phyloP scores from a whole-genome alignment of 2,797 vertebrate species.

The Smutsia temminckii region DNA sequence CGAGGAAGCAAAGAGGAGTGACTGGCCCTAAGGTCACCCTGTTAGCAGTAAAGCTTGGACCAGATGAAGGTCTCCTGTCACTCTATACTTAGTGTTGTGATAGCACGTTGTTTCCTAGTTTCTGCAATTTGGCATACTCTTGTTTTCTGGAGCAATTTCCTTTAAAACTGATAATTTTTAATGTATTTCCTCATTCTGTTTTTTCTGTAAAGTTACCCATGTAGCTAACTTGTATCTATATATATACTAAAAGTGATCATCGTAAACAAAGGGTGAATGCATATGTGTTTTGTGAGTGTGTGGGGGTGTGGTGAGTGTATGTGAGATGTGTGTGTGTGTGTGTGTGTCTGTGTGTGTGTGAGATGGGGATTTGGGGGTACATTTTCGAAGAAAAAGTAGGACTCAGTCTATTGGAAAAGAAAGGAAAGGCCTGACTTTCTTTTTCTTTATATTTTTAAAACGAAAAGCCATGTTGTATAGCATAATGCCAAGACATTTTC shows the following conservation, averaged over 20 bases:
- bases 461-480: not conserved
- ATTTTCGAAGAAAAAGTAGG: constrained; percentile 36
- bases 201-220: constrained; percentile 7
- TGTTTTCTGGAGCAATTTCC: not conserved
- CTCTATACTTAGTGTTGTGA: not conserved
- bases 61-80: not conserved
- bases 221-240: not conserved
- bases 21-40: not conserved
- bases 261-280: not conserved
- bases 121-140: not conserved
- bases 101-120: not conserved
- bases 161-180: not conserved
- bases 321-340: not conserved
- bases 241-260: not conserved
- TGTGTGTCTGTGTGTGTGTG: not conserved
- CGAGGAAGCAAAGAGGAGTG: not conserved
- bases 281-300: too few relatives aligned
- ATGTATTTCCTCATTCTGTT: not conserved
- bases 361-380: not conserved
- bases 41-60: not conserved
- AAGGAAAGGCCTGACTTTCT: not conserved
- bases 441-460: constrained; percentile 19
- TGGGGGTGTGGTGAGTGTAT: not conserved
- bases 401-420: not conserved
- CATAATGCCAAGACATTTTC: not conserved